phyloP scores from a whole-genome alignment of 2,888 invertebrate genomes.

The Chalcosyrphus nemorum region DNA sequence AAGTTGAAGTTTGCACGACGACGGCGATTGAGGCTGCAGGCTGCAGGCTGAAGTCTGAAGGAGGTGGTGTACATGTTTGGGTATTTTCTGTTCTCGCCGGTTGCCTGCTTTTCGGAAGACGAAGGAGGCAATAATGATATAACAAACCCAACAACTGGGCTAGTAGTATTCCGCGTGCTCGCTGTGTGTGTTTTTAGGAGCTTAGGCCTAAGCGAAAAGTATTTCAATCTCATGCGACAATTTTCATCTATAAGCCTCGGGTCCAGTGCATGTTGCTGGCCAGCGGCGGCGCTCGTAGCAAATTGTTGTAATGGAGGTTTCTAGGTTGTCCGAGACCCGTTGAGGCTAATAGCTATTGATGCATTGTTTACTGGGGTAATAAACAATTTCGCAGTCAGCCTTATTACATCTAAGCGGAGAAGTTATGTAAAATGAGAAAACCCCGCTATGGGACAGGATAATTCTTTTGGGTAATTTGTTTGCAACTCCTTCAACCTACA shows the following conservation, averaged over 20 bases:
- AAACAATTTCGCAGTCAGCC: conserved; percentile 52
- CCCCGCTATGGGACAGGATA: conserved; percentile 28
- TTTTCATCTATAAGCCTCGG: conserved; percentile 39
- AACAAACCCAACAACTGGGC: conserved; percentile 44
- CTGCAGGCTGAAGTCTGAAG: too few relatives aligned
- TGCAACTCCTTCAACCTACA: conserved; percentile 27
- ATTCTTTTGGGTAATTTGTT: conserved; percentile 38
- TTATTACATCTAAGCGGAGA: conserved; percentile 27
- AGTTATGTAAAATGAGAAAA: conserved; percentile 51
- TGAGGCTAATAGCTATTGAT: conserved; percentile 63
- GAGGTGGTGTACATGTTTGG: conserved; percentile 35
- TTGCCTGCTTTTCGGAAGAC: conserved; percentile 6
- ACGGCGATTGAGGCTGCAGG: too few relatives aligned
- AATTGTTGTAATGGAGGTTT: conserved; percentile 31
- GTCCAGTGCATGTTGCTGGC: not conserved
- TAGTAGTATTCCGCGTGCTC: conserved; percentile 5
- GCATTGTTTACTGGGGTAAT: conserved; percentile 66
- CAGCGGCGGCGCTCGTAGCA: not conserved
- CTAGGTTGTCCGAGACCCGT: conserved; percentile 11
- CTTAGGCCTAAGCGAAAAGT: conserved; percentile 36
- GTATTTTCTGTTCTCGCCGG: conserved; percentile 21
- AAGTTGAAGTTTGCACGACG: conserved; percentile 39
- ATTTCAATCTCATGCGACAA: conserved; percentile 59
- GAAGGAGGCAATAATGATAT: conserved; percentile 22
- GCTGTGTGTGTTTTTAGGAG: not conserved